These are phyloP conservation scores for Pelecanus crispus DNA, from an alignment of 2,113 vertebrate species.

Conservation along the genomic window DNA sequence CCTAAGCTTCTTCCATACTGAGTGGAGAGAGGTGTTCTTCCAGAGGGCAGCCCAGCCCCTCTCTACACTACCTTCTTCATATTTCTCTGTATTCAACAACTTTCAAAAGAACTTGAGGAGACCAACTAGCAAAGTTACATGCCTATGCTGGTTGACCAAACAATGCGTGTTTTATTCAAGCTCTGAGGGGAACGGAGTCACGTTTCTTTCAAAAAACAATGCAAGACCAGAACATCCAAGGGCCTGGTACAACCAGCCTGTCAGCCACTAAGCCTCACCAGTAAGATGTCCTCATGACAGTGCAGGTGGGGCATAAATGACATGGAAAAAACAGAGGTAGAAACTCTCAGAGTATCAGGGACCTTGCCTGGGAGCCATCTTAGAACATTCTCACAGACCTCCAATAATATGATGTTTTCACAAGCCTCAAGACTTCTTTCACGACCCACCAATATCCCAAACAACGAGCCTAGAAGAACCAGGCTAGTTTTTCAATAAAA, in stretches of 20 bases:
- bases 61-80: neutral
- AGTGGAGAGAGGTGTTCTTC: neutral
- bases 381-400: neutral
- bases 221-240: neutral
- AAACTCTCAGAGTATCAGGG: neutral
- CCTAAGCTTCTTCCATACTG: neutral
- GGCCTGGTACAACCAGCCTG: neutral
- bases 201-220: neutral
- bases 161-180: neutral
- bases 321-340: neutral
- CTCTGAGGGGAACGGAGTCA: neutral
- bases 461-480: neutral
- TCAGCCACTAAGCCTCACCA: neutral
- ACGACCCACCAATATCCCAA: neutral
- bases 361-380: neutral
- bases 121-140: neutral
- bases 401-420: neutral
- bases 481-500: neutral
- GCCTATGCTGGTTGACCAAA: neutral
- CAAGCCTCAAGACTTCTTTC: neutral
- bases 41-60: neutral
- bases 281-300: neutral
- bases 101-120: neutral
- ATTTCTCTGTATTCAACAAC: neutral
- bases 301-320: rapidly evolving